Percentiles rank a stretch among this genome's conserved stretches.
These are phyloP conservation scores for Latrodectus hesperus DNA, from an alignment of 2,888 invertebrate species.

Conservation along the genomic window DNA sequence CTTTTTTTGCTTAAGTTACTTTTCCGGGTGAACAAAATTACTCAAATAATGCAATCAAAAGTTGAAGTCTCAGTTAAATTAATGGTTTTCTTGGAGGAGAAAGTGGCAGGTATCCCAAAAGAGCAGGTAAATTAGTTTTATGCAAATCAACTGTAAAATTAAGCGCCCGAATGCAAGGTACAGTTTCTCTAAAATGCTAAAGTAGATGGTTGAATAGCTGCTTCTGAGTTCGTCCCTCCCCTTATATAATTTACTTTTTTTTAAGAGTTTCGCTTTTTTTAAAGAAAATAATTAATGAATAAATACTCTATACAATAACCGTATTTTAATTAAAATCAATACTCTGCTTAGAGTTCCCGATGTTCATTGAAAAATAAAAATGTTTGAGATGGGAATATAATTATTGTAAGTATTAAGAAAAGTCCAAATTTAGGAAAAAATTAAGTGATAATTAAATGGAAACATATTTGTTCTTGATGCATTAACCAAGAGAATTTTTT, in stretches of 20 bases:
- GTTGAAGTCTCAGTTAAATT: conserved; percentile 55
- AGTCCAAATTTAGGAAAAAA: too few relatives aligned
- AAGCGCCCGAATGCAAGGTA: conserved; percentile 20
- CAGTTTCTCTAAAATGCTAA: conserved; percentile 9
- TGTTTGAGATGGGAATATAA: too few relatives aligned
- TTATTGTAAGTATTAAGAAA: too few relatives aligned
- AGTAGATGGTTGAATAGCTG: conserved; percentile 22
- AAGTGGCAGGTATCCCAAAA: conserved; percentile 47
- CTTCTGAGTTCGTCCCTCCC: background rate
- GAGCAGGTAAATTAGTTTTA: conserved; percentile 67
- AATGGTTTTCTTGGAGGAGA: conserved; percentile 35
- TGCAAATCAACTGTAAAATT: conserved; percentile 67
- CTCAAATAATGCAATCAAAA: conserved; percentile 65
- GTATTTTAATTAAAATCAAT: too few relatives aligned
- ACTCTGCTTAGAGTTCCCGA: too few relatives aligned
- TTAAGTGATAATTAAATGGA: too few relatives aligned
- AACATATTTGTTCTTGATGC: too few relatives aligned
- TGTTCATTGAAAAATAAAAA: too few relatives aligned
- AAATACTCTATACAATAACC: too few relatives aligned
- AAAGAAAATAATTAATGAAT: too few relatives aligned
- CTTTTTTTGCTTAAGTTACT: conserved; percentile 17
- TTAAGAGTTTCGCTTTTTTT: too few relatives aligned
- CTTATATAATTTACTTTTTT: background rate
- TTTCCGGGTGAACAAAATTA: conserved; percentile 42
- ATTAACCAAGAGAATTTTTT: too few relatives aligned